Conservation (phyloP, 2,888 invertebrate genomes). For the Drosophila peninsularis region DNA sequence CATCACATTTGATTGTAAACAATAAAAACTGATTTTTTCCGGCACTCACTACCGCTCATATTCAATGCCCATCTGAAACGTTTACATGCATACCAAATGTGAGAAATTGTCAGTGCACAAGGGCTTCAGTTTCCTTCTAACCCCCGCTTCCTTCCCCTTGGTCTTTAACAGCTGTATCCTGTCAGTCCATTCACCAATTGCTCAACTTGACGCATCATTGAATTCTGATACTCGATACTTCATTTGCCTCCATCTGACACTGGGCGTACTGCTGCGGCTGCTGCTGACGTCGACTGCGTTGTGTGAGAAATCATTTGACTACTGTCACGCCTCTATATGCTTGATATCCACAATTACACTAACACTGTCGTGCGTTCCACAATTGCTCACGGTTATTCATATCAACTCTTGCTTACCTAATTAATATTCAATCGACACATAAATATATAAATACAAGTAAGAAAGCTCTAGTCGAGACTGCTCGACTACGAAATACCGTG, state of each 20-base stretch:
- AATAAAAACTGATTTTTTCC: conserved; percentile 56
- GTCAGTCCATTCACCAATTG: conserved; percentile 44
- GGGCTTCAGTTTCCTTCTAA: not conserved
- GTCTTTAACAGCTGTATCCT: conserved; percentile 13
- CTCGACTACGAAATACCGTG: no score
- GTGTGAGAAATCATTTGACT: conserved; percentile 16
- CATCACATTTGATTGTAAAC: conserved; percentile 73
- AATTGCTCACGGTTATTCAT: no score
- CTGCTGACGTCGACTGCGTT: conserved; percentile 8
- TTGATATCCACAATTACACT: conserved; percentile 2
- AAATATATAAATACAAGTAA: no score
- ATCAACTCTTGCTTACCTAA: no score
- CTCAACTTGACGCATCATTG: conserved; percentile 72
- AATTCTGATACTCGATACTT: conserved; percentile 65
- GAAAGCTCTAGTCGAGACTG: no score
- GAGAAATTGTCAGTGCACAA: conserved; percentile 59
- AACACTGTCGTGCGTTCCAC: not conserved
- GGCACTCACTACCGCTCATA: not conserved
- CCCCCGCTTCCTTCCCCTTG: not conserved
- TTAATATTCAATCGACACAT: no score
- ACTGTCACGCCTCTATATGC: conserved; percentile 20
- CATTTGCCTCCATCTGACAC: not conserved
- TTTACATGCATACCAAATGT: conserved; percentile 48
- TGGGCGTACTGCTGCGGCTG: not conserved
- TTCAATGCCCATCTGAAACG: not conserved